Evolutionary conservation across 2,888 invertebrate species (phyloP), one percentile per base, ranked within the genome.

Genomic region (Spisula subtruncata): DNA sequence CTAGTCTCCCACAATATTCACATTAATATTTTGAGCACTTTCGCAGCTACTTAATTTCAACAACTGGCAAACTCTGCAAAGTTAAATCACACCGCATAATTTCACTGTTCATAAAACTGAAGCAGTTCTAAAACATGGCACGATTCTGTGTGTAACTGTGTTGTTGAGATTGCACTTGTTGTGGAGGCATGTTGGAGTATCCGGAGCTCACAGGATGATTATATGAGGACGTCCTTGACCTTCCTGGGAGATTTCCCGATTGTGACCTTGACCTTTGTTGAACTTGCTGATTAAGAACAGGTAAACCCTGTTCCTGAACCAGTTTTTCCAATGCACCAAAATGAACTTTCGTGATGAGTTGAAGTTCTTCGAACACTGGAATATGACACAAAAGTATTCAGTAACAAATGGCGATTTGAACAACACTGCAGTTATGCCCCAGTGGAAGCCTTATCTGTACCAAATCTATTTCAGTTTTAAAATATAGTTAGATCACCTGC

Each of bases 301-400:
- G 94, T 16, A 95, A 89, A 79, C 92, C 93, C 48, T 89, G 90
- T n/a, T 91, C 86, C 54, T 93, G 90, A 1, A 91, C 92, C 56
- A 95, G 88, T 25, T 93, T 88, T 75, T 94, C 93, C 8, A 96
- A 85, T 25, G 93, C 92, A 32, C 88, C 83, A 81, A 94, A 95
- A 88, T 96, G 96, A 85, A 92, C 87, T 54, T 93, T 94, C 4
- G 95, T 93, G 32, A 95, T 90, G 16, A 93, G 81, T 75, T 94
- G 94, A 32, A 95, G 93, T 60, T 96, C 95, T 88, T 96, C 95
- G 90, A 95, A 94, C 20, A 96, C 96, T 96, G 94, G 25, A 66
- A 66, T 51, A 66, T 25, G 60, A 66, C 60, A 66, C 12, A 66
- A 4, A 66, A 66, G 20, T 5, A 66, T 10, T 12, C 25, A n/a